A percentile compares a stretch with the other conserved stretches of the same genome.
Evolutionary conservation across 1,140 invertebrate genomes (phyloP).

Genomic region (Listronotus bonariensis): DNA sequence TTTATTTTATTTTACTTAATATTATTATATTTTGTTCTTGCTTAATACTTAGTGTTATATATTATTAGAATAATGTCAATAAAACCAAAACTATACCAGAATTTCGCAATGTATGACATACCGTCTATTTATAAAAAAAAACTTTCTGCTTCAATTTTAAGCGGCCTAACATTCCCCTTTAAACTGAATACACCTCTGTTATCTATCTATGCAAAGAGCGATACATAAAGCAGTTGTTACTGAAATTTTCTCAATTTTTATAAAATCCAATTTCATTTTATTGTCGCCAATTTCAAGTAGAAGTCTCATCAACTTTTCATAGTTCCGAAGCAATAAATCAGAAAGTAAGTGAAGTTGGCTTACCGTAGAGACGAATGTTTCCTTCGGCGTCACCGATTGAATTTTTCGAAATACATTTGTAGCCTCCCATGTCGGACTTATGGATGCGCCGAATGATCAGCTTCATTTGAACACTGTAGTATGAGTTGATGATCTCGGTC

Average conservation of each 20-base stretch:
- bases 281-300: slow-evolving; percentile 45
- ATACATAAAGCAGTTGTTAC: slow-evolving; percentile 45
- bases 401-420: slow-evolving; percentile 92
- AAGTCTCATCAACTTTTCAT: slow-evolving; percentile 54
- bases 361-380: slow-evolving; percentile 66
- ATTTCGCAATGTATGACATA: too few relatives aligned
- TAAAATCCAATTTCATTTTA: slow-evolving; percentile 54
- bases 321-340: slow-evolving; percentile 52
- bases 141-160: too few relatives aligned
- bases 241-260: slow-evolving; percentile 47
- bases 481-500: slow-evolving; percentile 72
- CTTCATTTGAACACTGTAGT: slow-evolving; percentile 80
- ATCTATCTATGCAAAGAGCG: slow-evolving; percentile 12
- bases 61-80: too few relatives aligned
- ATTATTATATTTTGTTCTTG: too few relatives aligned
- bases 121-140: too few relatives aligned
- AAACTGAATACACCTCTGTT: slow-evolving; percentile 7
- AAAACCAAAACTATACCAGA: too few relatives aligned
- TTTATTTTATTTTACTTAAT: too few relatives aligned
- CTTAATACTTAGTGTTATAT: too few relatives aligned
- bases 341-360: slow-evolving; percentile 38
- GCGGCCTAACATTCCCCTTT: too few relatives aligned
- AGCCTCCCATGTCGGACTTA: slow-evolving; percentile 80
- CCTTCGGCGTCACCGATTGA: slow-evolving; percentile 87
- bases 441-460: slow-evolving; percentile 77